Conservation (phyloP, 2,888 invertebrate genomes). For the Rhimphoctona megacephalus region DNA sequence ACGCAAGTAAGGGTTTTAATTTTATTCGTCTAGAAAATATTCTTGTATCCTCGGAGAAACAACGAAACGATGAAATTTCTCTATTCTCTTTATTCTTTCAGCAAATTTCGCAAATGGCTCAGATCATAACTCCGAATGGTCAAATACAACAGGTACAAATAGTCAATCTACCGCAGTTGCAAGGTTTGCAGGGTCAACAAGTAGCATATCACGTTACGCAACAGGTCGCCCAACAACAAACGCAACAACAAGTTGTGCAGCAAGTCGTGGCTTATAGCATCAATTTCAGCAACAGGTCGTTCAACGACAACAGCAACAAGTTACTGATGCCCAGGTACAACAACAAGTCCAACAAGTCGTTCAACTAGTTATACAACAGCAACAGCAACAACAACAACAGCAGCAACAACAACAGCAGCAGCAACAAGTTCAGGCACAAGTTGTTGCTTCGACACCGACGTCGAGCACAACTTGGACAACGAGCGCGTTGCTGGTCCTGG, state of each 20-base stretch:
- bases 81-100: conserved; percentile 79
- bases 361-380: conserved; percentile 74
- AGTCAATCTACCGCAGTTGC: conserved; percentile 87
- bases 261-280: conserved; percentile 67
- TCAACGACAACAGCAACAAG: conserved; percentile 76
- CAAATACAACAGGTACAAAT: conserved; percentile 96
- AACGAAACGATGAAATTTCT: neutral
- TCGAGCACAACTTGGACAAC: conserved; percentile 83
- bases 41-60: neutral
- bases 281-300: conserved; percentile 77
- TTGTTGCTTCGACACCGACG: conserved; percentile 82
- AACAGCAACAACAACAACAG: conserved; percentile 74
- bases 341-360: conserved; percentile 76
- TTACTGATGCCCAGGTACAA: conserved; percentile 77
- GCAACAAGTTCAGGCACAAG: conserved; percentile 81
- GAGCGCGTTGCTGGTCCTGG: conserved; percentile 81
- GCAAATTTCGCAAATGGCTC: conserved; percentile 90
- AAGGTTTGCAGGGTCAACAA: conserved; percentile 83
- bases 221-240: conserved; percentile 79
- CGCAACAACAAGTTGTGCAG: conserved; percentile 68
- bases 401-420: conserved; percentile 77
- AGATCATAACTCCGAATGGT: conserved; percentile 94
- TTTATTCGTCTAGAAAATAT: neutral
- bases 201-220: conserved; percentile 79
- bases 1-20: conserved; percentile 87